These are phyloP conservation scores for Rhagologus leucostigma DNA, from an alignment of 2,113 vertebrate genomes.

Conservation along the genomic window DNA sequence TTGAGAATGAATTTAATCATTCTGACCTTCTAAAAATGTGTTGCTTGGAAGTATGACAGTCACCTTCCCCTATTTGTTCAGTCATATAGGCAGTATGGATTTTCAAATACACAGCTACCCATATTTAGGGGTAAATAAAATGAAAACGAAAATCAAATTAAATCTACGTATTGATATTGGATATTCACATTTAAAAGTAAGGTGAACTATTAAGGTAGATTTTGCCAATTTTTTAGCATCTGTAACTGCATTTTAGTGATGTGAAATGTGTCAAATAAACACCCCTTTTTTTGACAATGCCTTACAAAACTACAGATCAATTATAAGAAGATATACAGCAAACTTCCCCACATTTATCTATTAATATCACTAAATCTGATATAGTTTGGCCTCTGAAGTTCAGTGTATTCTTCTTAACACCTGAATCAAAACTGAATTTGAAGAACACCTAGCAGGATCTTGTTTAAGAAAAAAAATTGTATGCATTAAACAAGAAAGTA, in stretches of 20 bases:
- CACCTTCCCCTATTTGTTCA: neutral
- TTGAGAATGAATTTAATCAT: slow-evolving; percentile 25
- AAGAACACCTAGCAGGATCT: neutral
- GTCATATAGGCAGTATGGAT: neutral
- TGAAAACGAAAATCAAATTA: neutral
- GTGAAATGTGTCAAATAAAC: neutral
- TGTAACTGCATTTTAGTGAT: neutral
- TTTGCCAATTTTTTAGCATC: neutral
- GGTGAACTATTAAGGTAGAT: neutral
- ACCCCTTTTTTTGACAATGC: neutral
- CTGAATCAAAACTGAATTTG: neutral
- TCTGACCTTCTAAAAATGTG: slow-evolving; percentile 38
- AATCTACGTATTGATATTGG: neutral
- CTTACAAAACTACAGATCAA: neutral
- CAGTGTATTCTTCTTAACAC: neutral
- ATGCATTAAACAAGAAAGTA: neutral
- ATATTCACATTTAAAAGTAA: neutral
- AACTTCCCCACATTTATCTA: neutral
- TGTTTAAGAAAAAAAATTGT: neutral
- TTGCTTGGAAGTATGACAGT: slow-evolving; percentile 1
- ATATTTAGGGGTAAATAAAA: neutral
- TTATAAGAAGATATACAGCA: neutral
- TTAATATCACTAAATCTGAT: neutral
- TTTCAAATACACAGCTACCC: neutral
- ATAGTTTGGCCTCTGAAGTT: neutral